phyloP scores from a whole-genome alignment of 2,113 vertebrate genomes.

The Apodemus speciosus region DNA sequence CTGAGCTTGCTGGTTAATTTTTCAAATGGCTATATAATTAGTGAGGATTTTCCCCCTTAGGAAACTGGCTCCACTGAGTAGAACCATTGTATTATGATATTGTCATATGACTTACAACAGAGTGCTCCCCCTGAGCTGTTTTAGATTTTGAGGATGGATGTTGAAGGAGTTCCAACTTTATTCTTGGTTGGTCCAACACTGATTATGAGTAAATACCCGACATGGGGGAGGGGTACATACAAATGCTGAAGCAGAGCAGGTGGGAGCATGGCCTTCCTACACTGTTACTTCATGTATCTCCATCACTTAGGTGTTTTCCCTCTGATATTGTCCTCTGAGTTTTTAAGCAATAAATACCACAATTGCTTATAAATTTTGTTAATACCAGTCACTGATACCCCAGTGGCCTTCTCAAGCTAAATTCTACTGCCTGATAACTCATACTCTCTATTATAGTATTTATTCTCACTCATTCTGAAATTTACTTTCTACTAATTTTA shows the following conservation, averaged over 20 bases:
- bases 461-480: not conserved
- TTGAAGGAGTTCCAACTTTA: not conserved
- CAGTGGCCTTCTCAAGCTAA: not conserved
- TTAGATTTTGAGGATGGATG: not conserved
- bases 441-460: not conserved
- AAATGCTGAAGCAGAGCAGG: not conserved
- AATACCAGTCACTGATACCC: not conserved
- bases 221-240: not conserved
- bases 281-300: not conserved
- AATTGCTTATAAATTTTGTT: slow-evolving; percentile 1
- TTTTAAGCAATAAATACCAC: slow-evolving; percentile 28
- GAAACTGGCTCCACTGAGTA: not conserved
- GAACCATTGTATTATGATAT: not conserved
- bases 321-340: not conserved
- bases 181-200: not conserved
- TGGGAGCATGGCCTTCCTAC: not conserved
- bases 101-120: not conserved
- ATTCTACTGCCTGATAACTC: not conserved
- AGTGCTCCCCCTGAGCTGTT: not conserved
- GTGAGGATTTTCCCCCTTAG: not conserved
- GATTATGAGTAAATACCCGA: not conserved
- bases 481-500: slow-evolving; percentile 12
- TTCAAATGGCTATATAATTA: slow-evolving; percentile 44
- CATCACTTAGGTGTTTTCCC: not conserved
- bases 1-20: slow-evolving; percentile 11